Conservation (phyloP, 2,888 invertebrate genomes). For the Nipponacmea schrenckii region DNA sequence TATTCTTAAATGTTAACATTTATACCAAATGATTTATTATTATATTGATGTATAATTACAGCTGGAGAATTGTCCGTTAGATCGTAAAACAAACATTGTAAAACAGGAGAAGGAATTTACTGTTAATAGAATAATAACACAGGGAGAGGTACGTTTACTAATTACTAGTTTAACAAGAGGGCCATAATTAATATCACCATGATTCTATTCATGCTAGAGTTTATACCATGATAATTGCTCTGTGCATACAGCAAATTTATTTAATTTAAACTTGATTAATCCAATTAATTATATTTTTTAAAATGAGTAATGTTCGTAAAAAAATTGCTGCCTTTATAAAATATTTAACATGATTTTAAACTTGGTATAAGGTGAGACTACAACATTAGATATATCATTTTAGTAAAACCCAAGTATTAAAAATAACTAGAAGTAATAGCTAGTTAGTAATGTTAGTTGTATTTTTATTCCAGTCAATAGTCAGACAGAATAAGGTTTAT, state of each 20-base stretch:
- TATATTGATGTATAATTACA: constrained; percentile 40
- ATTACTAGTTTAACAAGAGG: not conserved
- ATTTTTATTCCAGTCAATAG: constrained; percentile 61
- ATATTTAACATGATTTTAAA: no score
- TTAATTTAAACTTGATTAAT: no score
- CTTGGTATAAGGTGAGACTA: no score
- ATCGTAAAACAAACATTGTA: constrained; percentile 64
- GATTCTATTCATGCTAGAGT: not conserved
- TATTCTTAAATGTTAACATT: no score
- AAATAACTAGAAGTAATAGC: no score
- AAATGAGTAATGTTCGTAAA: no score
- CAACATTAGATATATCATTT: no score
- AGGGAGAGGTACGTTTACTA: constrained; percentile 58
- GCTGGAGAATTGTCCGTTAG: constrained; percentile 65
- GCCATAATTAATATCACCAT: not conserved
- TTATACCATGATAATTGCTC: not conserved
- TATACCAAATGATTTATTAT: no score
- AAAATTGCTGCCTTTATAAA: no score
- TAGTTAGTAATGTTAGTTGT: no score
- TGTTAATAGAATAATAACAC: constrained; percentile 61
- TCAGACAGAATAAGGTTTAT: constrained; percentile 55
- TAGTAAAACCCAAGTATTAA: no score
- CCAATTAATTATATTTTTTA: no score
- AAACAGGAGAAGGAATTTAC: constrained; percentile 54
- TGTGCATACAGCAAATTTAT: not conserved